Evolutionary conservation across 2,888 invertebrate species (phyloP).

Genomic region (Catocala fraxini): DNA sequence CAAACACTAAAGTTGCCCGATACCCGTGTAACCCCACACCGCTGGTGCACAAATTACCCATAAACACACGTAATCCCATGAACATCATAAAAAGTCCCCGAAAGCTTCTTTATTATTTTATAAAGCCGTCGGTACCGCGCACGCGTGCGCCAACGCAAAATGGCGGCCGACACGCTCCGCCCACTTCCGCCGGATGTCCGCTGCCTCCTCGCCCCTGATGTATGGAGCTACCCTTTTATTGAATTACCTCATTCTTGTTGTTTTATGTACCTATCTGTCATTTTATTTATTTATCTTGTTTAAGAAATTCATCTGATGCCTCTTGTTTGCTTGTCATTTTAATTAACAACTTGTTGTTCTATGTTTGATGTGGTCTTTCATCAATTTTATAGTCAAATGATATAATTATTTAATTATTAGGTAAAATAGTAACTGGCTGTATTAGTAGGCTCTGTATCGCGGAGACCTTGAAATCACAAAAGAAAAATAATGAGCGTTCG

Average conservation of each 20-base stretch:
- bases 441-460: too few species aligned
- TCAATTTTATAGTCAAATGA: too few species aligned
- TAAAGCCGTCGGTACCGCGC: slow-evolving; percentile 57
- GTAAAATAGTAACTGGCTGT: too few species aligned
- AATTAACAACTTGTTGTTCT: too few species aligned
- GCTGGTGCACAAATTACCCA: slow-evolving; percentile 13
- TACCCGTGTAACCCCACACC: slow-evolving; percentile 7
- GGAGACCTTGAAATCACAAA: too few species aligned
- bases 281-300: background rate
- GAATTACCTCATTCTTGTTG: slow-evolving; percentile 41
- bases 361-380: too few species aligned
- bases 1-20: background rate
- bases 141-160: slow-evolving; percentile 68
- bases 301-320: background rate
- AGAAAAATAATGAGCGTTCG: too few species aligned
- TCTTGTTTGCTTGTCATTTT: background rate
- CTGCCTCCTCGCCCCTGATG: slow-evolving; percentile 46
- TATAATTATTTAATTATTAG: too few species aligned
- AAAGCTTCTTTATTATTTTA: slow-evolving; percentile 60
- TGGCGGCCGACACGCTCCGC: slow-evolving; percentile 74
- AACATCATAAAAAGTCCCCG: slow-evolving; percentile 41
- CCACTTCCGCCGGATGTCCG: slow-evolving; percentile 83
- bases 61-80: slow-evolving; percentile 25
- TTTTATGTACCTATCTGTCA: slow-evolving; percentile 1
- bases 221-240: slow-evolving; percentile 55